These are phyloP conservation scores for Cosmia trapezina DNA, from an alignment of 2,888 invertebrate species.

Conservation along the genomic window DNA sequence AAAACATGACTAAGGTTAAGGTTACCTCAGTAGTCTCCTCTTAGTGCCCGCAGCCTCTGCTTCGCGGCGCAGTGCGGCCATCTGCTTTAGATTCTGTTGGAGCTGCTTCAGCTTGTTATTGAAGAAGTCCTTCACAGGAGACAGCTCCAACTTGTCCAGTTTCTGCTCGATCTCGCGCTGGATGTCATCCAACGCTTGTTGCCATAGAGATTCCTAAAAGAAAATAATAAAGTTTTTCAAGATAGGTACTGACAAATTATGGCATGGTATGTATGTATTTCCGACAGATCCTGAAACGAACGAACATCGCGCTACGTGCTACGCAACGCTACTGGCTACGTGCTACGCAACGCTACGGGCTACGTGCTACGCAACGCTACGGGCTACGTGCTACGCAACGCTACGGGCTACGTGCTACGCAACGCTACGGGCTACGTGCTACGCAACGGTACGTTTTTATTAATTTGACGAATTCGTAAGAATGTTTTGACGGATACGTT, in stretches of 20 bases:
- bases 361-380: too few species aligned
- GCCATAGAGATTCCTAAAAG: conserved; percentile 91
- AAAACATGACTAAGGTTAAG: background rate
- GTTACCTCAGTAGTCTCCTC: conserved; percentile 91
- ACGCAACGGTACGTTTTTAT: too few species aligned
- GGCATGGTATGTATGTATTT: background rate
- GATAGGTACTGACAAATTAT: background rate
- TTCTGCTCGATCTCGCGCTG: conserved; percentile 92
- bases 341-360: too few species aligned
- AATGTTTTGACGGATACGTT: too few species aligned
- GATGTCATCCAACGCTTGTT: conserved; percentile 92
- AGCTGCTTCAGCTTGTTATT: conserved; percentile 90
- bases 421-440: too few species aligned
- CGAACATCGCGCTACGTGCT: too few species aligned
- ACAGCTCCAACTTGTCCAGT: conserved; percentile 92
- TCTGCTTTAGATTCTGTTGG: conserved; percentile 91
- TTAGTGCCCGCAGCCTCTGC: conserved; percentile 94
- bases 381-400: too few species aligned
- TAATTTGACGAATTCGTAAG: too few species aligned
- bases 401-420: too few species aligned
- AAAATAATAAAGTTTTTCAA: background rate
- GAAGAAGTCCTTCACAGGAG: conserved; percentile 92
- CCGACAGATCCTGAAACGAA: background rate
- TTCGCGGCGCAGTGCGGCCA: conserved; percentile 90
- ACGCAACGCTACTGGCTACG: too few species aligned